phyloP scores from a whole-genome alignment of 2,888 invertebrate species.

The Thera britannica region DNA sequence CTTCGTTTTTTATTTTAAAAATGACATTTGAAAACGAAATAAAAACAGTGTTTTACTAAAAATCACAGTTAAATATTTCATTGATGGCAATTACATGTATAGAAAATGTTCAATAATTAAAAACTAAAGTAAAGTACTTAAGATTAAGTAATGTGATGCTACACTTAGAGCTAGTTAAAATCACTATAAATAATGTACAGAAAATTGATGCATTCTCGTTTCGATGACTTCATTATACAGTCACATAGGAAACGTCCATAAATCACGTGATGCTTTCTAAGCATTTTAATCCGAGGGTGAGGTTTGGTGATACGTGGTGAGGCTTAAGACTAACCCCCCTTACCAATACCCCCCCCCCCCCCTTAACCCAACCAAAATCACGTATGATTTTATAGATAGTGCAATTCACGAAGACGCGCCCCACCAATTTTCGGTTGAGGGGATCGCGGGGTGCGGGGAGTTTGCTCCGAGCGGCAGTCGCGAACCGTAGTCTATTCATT shows the following conservation, averaged over 20 bases:
- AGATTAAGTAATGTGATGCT: conserved; percentile 66
- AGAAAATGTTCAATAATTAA: conserved; percentile 58
- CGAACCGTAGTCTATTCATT: too few species aligned
- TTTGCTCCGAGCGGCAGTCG: too few species aligned
- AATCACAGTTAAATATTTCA: conserved; percentile 82
- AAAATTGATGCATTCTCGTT: conserved; percentile 29
- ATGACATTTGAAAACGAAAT: conserved; percentile 11
- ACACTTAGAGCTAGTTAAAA: conserved; percentile 31
- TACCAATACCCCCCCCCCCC: too few species aligned
- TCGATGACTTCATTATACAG: conserved; percentile 13
- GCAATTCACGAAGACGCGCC: too few species aligned
- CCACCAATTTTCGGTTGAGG: too few species aligned
- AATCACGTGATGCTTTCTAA: too few species aligned
- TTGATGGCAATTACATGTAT: conserved; percentile 73
- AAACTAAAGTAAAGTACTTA: conserved; percentile 64
- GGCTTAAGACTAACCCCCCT: too few species aligned
- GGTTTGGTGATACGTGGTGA: too few species aligned
- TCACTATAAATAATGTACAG: conserved; percentile 18
- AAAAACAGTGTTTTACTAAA: conserved; percentile 64
- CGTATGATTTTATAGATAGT: too few species aligned
- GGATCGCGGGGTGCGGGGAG: too few species aligned
- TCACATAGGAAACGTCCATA: neutral
- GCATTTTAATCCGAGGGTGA: too few species aligned
- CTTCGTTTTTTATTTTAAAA: conserved; percentile 4
- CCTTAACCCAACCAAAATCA: too few species aligned